These are phyloP conservation scores for Carterocephalus palaemon DNA, from an alignment of 2,888 invertebrate genomes.

Conservation along the genomic window DNA sequence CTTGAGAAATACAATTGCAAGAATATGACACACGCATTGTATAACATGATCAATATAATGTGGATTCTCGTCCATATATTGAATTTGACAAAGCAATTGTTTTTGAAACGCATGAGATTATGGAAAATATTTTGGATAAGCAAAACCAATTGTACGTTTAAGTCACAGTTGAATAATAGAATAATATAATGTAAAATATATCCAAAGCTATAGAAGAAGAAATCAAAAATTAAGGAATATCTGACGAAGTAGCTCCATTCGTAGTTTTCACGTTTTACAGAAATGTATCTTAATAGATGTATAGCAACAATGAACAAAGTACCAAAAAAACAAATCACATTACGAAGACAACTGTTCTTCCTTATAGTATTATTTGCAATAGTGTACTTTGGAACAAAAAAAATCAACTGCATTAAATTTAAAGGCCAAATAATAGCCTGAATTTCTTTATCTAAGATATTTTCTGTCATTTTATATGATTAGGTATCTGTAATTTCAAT, in stretches of 20 bases:
- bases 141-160: conserved; percentile 3
- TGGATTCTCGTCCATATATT: conserved; percentile 5
- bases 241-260: background rate
- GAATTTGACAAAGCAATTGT: conserved; percentile 2
- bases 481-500: too few species aligned
- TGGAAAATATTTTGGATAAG: conserved; percentile 3
- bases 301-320: background rate
- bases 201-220: conserved; percentile 5
- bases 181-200: background rate
- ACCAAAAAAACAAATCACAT: background rate
- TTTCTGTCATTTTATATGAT: too few species aligned
- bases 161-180: conserved; percentile 1
- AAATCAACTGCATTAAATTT: conserved; percentile 10
- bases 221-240: conserved; percentile 6
- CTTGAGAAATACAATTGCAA: background rate
- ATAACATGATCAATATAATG: background rate
- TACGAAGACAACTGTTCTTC: background rate
- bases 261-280: background rate
- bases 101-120: too few species aligned
- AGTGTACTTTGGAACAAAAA: conserved; percentile 8
- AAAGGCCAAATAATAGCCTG: background rate
- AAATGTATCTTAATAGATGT: background rate
- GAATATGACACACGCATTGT: background rate
- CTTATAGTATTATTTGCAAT: background rate
- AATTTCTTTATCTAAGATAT: conserved; percentile 3